phyloP scores from a whole-genome alignment of 2,113 vertebrate species.

The Etheostoma cragini region DNA sequence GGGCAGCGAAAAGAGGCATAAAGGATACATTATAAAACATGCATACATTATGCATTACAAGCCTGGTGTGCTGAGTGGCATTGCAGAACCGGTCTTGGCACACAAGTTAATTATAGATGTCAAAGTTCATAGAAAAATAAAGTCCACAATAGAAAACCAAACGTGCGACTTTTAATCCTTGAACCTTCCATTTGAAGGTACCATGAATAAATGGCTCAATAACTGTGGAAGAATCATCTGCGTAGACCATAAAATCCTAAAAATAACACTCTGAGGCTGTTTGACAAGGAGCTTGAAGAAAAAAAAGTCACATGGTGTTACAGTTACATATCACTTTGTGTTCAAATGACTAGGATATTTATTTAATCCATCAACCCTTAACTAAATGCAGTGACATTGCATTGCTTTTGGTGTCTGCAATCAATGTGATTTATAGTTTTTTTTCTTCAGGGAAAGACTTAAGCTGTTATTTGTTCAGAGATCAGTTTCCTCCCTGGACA shows the following conservation, averaged over 20 bases:
- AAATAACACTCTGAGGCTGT: background rate
- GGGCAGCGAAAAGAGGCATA: conserved; percentile 3
- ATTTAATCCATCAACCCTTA: conserved; percentile 7
- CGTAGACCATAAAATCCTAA: background rate
- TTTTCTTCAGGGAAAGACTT: background rate
- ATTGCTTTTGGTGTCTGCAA: background rate
- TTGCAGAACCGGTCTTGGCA: conserved; percentile 43
- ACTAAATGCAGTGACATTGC: background rate
- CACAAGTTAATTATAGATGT: background rate
- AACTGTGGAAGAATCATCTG: background rate
- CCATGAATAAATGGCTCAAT: background rate
- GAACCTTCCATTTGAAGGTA: too few species aligned
- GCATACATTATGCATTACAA: background rate
- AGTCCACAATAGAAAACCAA: background rate
- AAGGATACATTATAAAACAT: too few species aligned
- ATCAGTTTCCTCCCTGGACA: conserved; percentile 38
- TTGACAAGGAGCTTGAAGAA: background rate
- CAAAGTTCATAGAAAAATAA: background rate
- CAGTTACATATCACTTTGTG: background rate
- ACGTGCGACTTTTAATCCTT: background rate
- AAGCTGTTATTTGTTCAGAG: conserved; percentile 35
- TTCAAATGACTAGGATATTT: background rate
- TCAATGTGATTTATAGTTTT: conserved; percentile 19
- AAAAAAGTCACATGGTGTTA: background rate
- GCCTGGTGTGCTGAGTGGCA: background rate